Evolutionary conservation across 1,140 invertebrate genomes (phyloP).

Genomic region (Monochamus saltuarius): DNA sequence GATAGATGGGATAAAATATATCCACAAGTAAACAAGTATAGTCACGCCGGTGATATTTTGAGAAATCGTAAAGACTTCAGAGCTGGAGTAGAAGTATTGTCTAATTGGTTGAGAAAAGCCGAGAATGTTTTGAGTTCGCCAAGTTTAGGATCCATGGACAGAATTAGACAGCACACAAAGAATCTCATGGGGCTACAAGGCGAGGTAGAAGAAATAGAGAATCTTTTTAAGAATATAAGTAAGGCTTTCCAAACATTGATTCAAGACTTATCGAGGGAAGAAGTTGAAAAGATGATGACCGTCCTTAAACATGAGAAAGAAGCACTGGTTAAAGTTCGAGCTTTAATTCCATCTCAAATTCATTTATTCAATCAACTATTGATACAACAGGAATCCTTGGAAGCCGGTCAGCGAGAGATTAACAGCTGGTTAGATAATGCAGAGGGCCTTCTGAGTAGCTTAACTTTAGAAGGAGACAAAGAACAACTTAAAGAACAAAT

Average conservation of each 20-base stretch:
- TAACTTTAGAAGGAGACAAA: constrained; percentile 67
- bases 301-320: constrained; percentile 89
- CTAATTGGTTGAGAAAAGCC: constrained; percentile 77
- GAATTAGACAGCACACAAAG: constrained; percentile 77
- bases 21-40: constrained; percentile 79
- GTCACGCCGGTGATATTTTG: constrained; percentile 84
- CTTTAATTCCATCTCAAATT: constrained; percentile 75
- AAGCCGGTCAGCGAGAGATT: constrained; percentile 83
- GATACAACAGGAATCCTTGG: constrained; percentile 87
- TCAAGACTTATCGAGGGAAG: constrained; percentile 84
- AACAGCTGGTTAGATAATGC: constrained; percentile 82
- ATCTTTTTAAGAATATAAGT: constrained; percentile 84
- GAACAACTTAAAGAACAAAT: constrained; percentile 73
- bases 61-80: constrained; percentile 80
- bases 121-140: constrained; percentile 68
- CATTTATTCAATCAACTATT: constrained; percentile 80
- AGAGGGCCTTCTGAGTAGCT: constrained; percentile 67
- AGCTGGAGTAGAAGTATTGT: constrained; percentile 71
- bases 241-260: constrained; percentile 89
- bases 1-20: constrained; percentile 80
- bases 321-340: constrained; percentile 76
- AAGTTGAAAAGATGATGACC: constrained; percentile 87
- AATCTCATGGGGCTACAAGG: constrained; percentile 75
- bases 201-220: constrained; percentile 85
- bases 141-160: constrained; percentile 71